Conservation (phyloP, 2,113 vertebrate genomes). For the Oxyruncus cristatus region DNA sequence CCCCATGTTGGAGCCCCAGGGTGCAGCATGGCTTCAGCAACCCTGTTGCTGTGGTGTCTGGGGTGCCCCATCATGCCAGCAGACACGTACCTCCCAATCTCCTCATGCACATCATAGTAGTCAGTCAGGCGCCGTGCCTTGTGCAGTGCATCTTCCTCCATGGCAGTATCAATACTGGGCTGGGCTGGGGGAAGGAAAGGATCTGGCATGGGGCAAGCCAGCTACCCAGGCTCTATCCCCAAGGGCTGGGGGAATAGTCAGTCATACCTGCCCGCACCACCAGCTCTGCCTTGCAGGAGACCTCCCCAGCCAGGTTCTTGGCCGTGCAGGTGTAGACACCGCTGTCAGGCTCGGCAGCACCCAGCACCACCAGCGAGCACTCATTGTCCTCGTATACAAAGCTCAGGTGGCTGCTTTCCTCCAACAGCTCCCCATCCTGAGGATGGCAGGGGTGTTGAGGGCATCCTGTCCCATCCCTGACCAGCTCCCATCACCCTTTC, state of each 20-base stretch:
- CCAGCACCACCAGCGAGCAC: constrained; percentile 92
- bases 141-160: constrained; percentile 83
- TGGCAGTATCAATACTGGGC: constrained; percentile 69
- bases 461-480: accelerated
- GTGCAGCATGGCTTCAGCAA: neutral
- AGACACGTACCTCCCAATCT: constrained; percentile 85
- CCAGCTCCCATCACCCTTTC: neutral
- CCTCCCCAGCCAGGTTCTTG: constrained; percentile 88
- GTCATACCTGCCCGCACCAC: constrained; percentile 82
- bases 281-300: constrained; percentile 96
- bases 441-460: neutral
- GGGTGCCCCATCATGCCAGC: accelerated
- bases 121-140: constrained; percentile 84
- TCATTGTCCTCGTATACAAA: constrained; percentile 96
- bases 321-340: constrained; percentile 95
- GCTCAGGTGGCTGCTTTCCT: constrained; percentile 90
- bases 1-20: accelerated
- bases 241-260: accelerated
- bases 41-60: neutral
- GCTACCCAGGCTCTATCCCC: neutral
- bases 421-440: constrained; percentile 86
- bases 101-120: constrained; percentile 91
- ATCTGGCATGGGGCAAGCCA: neutral
- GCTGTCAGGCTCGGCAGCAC: constrained; percentile 79
- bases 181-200: constrained; percentile 71